These are phyloP conservation scores for Leptopilina boulardi DNA, from an alignment of 1,140 invertebrate species.

Conservation along the genomic window DNA sequence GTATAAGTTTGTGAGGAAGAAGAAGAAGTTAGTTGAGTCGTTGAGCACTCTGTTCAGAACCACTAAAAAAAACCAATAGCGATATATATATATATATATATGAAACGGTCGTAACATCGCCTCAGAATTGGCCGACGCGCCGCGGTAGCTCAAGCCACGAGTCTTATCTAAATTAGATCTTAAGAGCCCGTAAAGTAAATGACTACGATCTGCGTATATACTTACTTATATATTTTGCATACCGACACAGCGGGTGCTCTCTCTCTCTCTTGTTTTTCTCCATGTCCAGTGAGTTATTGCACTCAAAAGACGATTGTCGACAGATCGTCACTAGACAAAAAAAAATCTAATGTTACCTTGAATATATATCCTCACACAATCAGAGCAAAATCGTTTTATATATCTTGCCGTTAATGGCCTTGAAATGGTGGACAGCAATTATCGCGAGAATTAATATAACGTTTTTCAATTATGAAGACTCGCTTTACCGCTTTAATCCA, in stretches of 20 bases:
- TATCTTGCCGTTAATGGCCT: constrained; percentile 45
- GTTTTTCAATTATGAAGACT: constrained; percentile 32
- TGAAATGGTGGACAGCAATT: constrained; percentile 51
- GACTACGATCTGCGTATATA: constrained; percentile 52
- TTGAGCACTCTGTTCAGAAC: constrained; percentile 37
- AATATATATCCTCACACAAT: constrained; percentile 47
- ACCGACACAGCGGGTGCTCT: constrained; percentile 52
- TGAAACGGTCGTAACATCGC: constrained; percentile 52
- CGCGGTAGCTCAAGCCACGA: constrained; percentile 51
- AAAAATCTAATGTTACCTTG: too few relatives aligned
- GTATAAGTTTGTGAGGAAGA: constrained; percentile 21
- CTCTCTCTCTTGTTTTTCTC: constrained; percentile 25
- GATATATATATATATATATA: constrained; percentile 48
- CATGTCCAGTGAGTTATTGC: constrained; percentile 50
- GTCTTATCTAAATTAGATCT: constrained; percentile 68
- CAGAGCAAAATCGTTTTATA: constrained; percentile 35
- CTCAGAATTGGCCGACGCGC: constrained; percentile 41
- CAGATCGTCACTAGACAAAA: constrained; percentile 37
- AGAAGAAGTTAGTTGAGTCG: constrained; percentile 44
- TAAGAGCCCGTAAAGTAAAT: constrained; percentile 62
- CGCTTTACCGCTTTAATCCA: constrained; percentile 17
- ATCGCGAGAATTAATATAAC: constrained; percentile 49
- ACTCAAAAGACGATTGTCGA: constrained; percentile 54
- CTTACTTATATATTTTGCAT: constrained; percentile 52
- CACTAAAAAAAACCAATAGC: constrained; percentile 50